Evolutionary conservation across 2,888 invertebrate species (phyloP), one percentile per base, ranked within the genome.

Genomic region (Podabrus alpinus): DNA sequence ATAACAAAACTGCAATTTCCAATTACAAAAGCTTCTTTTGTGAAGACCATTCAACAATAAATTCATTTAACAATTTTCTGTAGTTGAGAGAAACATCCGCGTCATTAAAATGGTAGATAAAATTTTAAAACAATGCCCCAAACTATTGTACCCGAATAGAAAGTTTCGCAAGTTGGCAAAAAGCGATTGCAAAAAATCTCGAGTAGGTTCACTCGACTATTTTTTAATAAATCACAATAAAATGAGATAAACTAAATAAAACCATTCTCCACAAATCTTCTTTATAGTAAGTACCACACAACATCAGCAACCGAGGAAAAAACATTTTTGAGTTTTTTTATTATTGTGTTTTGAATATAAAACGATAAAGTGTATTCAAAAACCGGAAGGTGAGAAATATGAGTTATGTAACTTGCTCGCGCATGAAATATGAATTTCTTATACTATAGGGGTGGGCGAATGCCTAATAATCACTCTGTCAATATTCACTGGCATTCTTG

Each of bases 301-400:
- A 45, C 45, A 45, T 68, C 19, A 13, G 16, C 16, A 17, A 69
- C 25, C 45, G 60, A 10, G 21, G 60, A 66, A 69, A 21, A 24
- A 66, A 67, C 66, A 67, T 72, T 72, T 74, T 70, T 69, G 69
- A 75, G 69, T 66, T 75, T 45, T 45, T 45, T 72, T 75, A 72
- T 75, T 75, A 75, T 72, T 67, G 67, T 75, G 75, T 72, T 75
- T 69, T 75, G 72, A 72, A 72, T 61, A 66, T 29, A 15, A 61
- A 69, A 62, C 67, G 73, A 71, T 72, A 73, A 70, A 68, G 72
- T 72, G 25, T 59, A 67, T 73, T 76, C 70, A 19, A 71, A 72
- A 73, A 73, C 76, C 76, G 76, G 76, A 76, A 76, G 73, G 76
- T 73, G 72, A 15, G 64, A 62, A 68, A 76, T 73, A 76, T 76